phyloP scores from a whole-genome alignment of 2,797 vertebrate genomes.

The Phoxinus dragarum region DNA sequence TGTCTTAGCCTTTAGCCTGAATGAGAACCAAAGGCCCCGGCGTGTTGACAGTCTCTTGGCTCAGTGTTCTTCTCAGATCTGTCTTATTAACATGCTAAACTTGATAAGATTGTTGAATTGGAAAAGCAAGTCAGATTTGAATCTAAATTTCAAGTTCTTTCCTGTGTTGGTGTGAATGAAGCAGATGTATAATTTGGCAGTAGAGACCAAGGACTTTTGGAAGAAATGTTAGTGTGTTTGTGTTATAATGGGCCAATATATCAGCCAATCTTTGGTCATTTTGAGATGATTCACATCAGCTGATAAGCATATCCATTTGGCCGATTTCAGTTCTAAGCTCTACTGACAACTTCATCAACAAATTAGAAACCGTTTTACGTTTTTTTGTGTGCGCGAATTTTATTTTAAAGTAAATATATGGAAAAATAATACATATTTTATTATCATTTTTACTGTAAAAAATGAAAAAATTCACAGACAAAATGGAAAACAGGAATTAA shows the following conservation, averaged over 20 bases:
- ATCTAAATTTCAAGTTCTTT: conserved; percentile 2
- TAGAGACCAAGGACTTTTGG: not conserved
- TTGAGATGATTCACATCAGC: not conserved
- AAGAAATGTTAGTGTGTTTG: not conserved
- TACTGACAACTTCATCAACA: not conserved
- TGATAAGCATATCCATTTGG: not conserved
- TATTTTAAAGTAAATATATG: not conserved
- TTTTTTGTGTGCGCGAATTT: not conserved
- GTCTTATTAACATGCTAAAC: conserved; percentile 22
- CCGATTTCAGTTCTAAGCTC: not conserved
- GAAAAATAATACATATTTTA: not conserved
- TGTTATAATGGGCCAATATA: not conserved
- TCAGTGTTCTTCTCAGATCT: conserved; percentile 16
- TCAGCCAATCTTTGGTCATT: not conserved
- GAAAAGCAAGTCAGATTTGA: conserved; percentile 18
- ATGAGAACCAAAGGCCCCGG: not conserved
- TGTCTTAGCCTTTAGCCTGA: not conserved
- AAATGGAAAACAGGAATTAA: not conserved
- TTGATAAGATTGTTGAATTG: conserved; percentile 30
- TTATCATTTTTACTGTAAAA: not conserved
- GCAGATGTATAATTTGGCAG: conserved; percentile 16
- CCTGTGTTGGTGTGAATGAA: conserved; percentile 19
- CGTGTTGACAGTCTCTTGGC: conserved; percentile 13
- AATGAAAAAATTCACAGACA: not conserved
- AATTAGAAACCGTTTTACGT: not conserved